Evolutionary conservation across 2,888 invertebrate genomes (phyloP), one percentile per base, ranked within the genome.

Genomic region (Machimus atricapillus): DNA sequence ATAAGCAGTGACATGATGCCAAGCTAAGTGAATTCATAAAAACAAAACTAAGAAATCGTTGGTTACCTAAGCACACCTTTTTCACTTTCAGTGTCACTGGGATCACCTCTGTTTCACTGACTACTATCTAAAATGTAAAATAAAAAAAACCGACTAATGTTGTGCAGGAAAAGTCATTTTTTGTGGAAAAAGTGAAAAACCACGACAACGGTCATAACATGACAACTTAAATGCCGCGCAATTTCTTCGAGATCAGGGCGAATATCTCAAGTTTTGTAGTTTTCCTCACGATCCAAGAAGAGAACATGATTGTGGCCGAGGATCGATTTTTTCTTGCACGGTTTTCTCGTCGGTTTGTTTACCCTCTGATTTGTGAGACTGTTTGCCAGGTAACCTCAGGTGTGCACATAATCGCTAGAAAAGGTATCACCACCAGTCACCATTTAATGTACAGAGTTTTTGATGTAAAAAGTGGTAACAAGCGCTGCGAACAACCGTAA

Each of bases 221-320:
- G 78, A 40, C 37, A 40, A 78, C 40, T 78, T 40, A 78, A 78
- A 23, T 23, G 43, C 9, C 23, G 78, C 23, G 78, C 78, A 78
- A 78, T 78, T 78, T 78, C 78, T 78, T 40, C 40, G 40, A 78
- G 66, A 66, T 66, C 66, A 66, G 27, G 46, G 40, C 78, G 78
- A 78, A 78, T 78, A 43, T 19, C 78, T 78, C 37, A 40, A 78
- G 78, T 78, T 78, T 78, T 66, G 66, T 66, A 66, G 66, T 66
- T 66, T 19, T n/a, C 27, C 66, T 66, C 66, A 66, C 66, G 66
- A 66, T 66, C 12, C 66, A 66, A 27, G 66, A 23, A 66, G 66
- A 27, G 19, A 66, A 66, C 66, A 66, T 27, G 66, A 66, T 66
- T 66, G 27, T 23, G 78, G 37, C 37, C 37, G 43, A 78, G 23